Percentiles rank a stretch among this genome's conserved stretches.
phyloP scores from a whole-genome alignment of 2,113 vertebrate genomes.

The Brienomyrus brachyistius region DNA sequence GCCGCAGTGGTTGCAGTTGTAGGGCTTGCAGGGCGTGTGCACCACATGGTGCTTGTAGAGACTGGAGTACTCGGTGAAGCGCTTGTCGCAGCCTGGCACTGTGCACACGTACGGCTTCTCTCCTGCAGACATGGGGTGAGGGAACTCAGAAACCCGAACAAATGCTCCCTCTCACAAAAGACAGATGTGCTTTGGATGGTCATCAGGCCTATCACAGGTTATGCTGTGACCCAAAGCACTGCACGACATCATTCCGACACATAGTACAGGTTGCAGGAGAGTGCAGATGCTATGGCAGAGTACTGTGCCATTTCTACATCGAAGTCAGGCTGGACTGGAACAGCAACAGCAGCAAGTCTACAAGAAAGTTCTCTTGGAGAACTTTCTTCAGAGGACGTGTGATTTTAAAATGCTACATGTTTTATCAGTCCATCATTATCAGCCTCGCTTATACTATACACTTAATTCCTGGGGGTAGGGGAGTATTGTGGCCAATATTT shows the following conservation, averaged over 20 bases:
- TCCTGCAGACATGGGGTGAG: conserved; percentile 52
- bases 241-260: neutral
- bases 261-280: neutral
- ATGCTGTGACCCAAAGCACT: neutral
- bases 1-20: conserved; percentile 97
- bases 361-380: neutral
- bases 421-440: neutral
- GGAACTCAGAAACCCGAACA: neutral
- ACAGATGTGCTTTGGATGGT: neutral
- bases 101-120: conserved; percentile 99
- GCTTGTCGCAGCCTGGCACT: conserved; percentile 94
- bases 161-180: neutral
- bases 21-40: conserved; percentile 96
- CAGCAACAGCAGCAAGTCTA: neutral
- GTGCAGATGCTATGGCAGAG: neutral
- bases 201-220: neutral
- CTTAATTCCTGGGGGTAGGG: neutral
- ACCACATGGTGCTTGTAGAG: conserved; percentile 98
- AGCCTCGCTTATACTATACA: neutral
- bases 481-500: neutral
- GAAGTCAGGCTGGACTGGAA: neutral
- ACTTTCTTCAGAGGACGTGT: neutral
- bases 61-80: conserved; percentile 98
- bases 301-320: neutral
- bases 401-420: neutral